Base-by-base conservation (phyloP, 2,113 vertebrate genomes). In the Psittacara wagleri region DNA sequence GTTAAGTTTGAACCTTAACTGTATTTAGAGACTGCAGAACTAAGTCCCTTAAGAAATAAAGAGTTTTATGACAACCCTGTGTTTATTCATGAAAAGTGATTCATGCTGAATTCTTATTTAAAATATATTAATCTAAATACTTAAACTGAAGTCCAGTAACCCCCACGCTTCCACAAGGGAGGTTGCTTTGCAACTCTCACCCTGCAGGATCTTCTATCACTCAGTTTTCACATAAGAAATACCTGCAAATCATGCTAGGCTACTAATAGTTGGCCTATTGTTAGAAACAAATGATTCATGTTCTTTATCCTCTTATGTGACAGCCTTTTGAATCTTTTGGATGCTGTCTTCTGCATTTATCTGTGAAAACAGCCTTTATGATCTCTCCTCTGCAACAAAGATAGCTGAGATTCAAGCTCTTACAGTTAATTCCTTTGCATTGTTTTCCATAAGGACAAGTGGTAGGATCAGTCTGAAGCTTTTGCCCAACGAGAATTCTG, bases 261-360 rank as follows among this genome's bases (percentile, higher is more conserved):
- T 86, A 62, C 88, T 93, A 95, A 90, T 90, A 91, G 81, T 95
- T 93, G 63, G 67, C 68, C 72, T 95, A 25, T 94, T 97, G 88
- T 94, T 90, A 94, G 78, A 90, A 92, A 94, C 0, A 16, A 96
- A 59, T 54, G 86, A 90, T 94, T 94, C 79, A 52, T 88, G 75
- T 85, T 83, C 92, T 94, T 97, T 90, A 90, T 96, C 82, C 92
- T 97, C 79, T 88, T 62, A 88, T 83, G 67, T 93, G 94, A 90
- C 86, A 93, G 79, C 22, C 88, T 88, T 96, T 96, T 96, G 79
- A 94, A 86, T 86, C 75, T 76, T 95, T 92, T 90, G 76, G 85
- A 76, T 86, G 67, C 72, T 77, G 67, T 86, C 92, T 94, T 96
- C 92, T 95, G 79, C 63, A 67, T 97, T 95, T 94, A 80, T 94